Conservation (phyloP, 2,113 vertebrate genomes). For the Irena cyanogastra region DNA sequence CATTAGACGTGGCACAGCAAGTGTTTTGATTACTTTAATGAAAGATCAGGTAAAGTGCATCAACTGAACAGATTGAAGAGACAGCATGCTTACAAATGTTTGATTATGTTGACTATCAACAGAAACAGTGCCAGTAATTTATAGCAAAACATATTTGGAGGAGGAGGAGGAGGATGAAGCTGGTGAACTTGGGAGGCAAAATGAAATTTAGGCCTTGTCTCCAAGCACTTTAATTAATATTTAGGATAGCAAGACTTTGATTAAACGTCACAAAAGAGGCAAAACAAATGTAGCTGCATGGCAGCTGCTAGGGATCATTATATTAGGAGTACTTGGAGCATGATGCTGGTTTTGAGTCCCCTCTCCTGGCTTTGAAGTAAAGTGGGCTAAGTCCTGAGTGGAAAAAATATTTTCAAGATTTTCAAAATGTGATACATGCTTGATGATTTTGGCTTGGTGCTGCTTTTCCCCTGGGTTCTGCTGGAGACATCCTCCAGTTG, state of each 20-base stretch:
- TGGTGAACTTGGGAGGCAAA: slow-evolving; percentile 36
- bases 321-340: not conserved
- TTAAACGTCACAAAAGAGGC: slow-evolving; percentile 23
- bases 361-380: not conserved
- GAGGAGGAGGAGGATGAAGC: slow-evolving; percentile 44
- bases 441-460: not conserved
- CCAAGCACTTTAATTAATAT: slow-evolving; percentile 55
- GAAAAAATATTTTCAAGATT: not conserved
- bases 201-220: slow-evolving; percentile 50
- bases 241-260: slow-evolving; percentile 23
- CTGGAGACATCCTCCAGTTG: not conserved
- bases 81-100: slow-evolving; percentile 83
- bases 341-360: not conserved
- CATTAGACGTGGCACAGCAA: slow-evolving; percentile 80
- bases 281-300: not conserved
- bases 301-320: not conserved
- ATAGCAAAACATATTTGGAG: slow-evolving; percentile 75
- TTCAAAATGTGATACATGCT: not conserved
- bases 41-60: slow-evolving; percentile 87
- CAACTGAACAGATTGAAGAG: slow-evolving; percentile 81
- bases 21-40: slow-evolving; percentile 85
- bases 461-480: not conserved
- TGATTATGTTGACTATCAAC: slow-evolving; percentile 83
- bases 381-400: not conserved
- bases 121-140: slow-evolving; percentile 80